Percentiles rank a stretch among this genome's conserved stretches.
These are phyloP conservation scores for Spheniscus humboldti DNA, from an alignment of 2,797 vertebrate genomes.

Conservation along the genomic window DNA sequence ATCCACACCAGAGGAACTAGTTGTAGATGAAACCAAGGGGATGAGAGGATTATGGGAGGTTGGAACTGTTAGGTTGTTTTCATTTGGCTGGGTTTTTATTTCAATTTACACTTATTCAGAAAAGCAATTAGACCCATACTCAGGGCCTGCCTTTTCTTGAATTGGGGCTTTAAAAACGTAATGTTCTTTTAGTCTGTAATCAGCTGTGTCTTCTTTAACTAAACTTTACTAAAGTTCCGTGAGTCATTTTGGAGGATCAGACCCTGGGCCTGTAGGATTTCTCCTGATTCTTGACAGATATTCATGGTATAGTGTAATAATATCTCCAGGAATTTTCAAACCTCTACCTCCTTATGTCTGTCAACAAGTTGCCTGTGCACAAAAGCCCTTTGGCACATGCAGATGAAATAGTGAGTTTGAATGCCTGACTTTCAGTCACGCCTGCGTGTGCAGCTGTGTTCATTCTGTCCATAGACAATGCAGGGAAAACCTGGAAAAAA, in stretches of 20 bases:
- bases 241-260: not conserved
- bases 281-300: constrained; percentile 46
- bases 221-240: not conserved
- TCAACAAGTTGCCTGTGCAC: constrained; percentile 43
- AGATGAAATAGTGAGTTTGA: constrained; percentile 4
- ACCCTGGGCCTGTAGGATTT: constrained; percentile 20
- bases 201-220: not conserved
- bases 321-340: constrained; percentile 61
- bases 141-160: not conserved
- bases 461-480: not conserved
- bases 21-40: not conserved
- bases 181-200: not conserved
- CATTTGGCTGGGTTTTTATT: not conserved
- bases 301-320: constrained; percentile 59
- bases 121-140: not conserved
- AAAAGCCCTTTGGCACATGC: constrained; percentile 23
- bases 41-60: not conserved
- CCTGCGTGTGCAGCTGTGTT: not conserved
- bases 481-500: not conserved
- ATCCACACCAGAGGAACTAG: not conserved
- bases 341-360: constrained; percentile 41
- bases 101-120: not conserved
- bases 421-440: not conserved
- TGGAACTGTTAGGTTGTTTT: not conserved
- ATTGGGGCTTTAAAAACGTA: not conserved